phyloP scores from a whole-genome alignment of 2,888 invertebrate genomes.

The Arctia plantaginis region DNA sequence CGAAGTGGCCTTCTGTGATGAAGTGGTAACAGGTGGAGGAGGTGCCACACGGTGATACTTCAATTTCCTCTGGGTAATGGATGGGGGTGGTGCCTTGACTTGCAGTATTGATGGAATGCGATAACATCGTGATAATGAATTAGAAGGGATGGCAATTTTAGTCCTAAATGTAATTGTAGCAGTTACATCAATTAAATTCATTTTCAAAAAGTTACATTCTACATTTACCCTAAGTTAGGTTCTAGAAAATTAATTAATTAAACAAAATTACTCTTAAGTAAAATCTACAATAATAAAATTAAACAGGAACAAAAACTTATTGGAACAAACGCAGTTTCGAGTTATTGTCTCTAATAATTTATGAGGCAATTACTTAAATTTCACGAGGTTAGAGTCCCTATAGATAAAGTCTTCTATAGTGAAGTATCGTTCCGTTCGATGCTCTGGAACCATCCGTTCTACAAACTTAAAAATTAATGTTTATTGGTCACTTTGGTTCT shows the following conservation, averaged over 20 bases:
- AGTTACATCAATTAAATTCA: not conserved
- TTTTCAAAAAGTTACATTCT: not conserved
- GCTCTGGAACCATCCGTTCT: not conserved
- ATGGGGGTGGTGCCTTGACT: not conserved
- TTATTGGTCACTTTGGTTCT: not conserved
- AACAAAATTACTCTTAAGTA: not conserved
- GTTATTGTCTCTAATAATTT: constrained; percentile 38
- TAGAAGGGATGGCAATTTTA: not conserved
- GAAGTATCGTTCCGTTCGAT: not conserved
- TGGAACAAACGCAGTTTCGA: not conserved
- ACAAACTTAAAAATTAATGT: not conserved
- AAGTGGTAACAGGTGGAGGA: not conserved
- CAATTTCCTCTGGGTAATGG: not conserved
- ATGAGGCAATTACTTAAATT: not conserved
- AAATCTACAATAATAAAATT: not conserved
- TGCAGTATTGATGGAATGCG: not conserved
- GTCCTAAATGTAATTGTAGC: constrained; percentile 3
- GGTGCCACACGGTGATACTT: not conserved
- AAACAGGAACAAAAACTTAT: not conserved
- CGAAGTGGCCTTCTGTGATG: not conserved
- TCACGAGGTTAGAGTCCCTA: not conserved
- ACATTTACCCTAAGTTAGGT: not conserved
- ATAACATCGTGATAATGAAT: not conserved
- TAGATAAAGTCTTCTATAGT: not conserved
- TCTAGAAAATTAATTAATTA: too few species aligned